These are phyloP conservation scores for Frankliniella intonsa DNA, from an alignment of 2,888 invertebrate species.

Conservation along the genomic window DNA sequence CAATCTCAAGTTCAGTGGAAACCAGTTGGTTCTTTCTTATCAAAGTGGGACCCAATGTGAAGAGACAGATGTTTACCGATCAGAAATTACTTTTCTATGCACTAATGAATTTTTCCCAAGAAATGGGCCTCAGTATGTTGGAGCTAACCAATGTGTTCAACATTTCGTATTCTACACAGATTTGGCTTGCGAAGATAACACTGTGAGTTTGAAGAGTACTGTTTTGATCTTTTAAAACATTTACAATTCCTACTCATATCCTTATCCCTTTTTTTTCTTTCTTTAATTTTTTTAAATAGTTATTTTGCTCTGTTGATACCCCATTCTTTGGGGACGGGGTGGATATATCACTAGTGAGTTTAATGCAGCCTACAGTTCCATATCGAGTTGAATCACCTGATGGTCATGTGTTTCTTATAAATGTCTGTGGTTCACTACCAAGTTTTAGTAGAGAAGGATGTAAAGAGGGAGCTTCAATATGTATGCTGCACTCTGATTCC, in stretches of 20 bases:
- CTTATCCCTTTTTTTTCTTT: background rate
- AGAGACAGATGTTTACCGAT: background rate
- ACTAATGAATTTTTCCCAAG: slow-evolving; percentile 1
- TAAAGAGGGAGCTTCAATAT: background rate
- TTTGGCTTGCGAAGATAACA: background rate
- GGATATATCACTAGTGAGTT: background rate
- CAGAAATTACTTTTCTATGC: background rate
- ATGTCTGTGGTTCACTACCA: background rate
- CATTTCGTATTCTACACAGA: background rate
- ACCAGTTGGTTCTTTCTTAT: background rate
- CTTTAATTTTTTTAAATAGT: background rate
- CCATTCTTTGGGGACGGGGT: background rate
- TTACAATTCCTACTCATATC: too few relatives aligned
- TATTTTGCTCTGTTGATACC: background rate
- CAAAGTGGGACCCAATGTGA: background rate
- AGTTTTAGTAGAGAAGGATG: background rate
- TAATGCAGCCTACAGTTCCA: background rate
- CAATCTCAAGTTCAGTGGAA: background rate
- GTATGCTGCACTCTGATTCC: slow-evolving; percentile 2
- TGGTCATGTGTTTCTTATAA: background rate
- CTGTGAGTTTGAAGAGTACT: background rate
- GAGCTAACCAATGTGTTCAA: background rate
- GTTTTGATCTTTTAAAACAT: too few relatives aligned
- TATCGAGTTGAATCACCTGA: background rate
- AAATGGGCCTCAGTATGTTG: slow-evolving; percentile 2